A percentile compares a stretch with the other conserved stretches of the same genome.
phyloP scores from a whole-genome alignment of 2,113 vertebrate species.

The Stegastes partitus region DNA sequence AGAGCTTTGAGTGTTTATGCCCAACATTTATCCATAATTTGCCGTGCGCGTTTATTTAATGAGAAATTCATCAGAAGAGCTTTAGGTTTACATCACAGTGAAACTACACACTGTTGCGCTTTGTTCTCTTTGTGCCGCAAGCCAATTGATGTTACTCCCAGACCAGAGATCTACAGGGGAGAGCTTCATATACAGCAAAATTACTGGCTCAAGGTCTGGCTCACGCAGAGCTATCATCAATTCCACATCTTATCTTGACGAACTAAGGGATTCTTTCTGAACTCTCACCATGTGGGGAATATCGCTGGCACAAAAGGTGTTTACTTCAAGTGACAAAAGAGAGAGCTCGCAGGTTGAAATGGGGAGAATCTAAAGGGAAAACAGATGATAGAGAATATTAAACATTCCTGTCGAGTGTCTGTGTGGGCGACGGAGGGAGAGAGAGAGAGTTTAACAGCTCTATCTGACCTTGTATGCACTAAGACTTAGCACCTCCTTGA shows the following conservation, averaged over 20 bases:
- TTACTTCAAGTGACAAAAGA: conserved; percentile 53
- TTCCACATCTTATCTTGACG: conserved; percentile 45
- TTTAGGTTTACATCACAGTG: conserved; percentile 19
- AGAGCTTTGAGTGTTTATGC: conserved; percentile 1
- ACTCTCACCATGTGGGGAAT: conserved; percentile 25
- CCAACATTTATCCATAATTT: conserved; percentile 23
- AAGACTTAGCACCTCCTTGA: neutral
- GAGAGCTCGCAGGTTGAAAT: conserved; percentile 26
- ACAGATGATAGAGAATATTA: conserved; percentile 25
- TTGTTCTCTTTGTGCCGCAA: conserved; percentile 37
- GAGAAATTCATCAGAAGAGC: conserved; percentile 22
- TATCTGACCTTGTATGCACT: neutral
- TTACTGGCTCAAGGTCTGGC: conserved; percentile 37
- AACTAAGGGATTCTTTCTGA: conserved; percentile 47
- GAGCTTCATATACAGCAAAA: conserved; percentile 31
- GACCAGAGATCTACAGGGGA: conserved; percentile 41
- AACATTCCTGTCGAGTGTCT: conserved; percentile 25
- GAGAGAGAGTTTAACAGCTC: neutral
- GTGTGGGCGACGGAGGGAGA: conserved; percentile 19
- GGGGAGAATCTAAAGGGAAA: conserved; percentile 25
- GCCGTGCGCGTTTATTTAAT: conserved; percentile 18
- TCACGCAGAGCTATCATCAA: conserved; percentile 30
- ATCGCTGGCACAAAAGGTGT: conserved; percentile 51
- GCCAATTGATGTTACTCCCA: conserved; percentile 35
- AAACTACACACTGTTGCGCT: conserved; percentile 31